These are phyloP conservation scores for Drosophila triauraria DNA, from an alignment of 1,140 invertebrate genomes.

Conservation along the genomic window DNA sequence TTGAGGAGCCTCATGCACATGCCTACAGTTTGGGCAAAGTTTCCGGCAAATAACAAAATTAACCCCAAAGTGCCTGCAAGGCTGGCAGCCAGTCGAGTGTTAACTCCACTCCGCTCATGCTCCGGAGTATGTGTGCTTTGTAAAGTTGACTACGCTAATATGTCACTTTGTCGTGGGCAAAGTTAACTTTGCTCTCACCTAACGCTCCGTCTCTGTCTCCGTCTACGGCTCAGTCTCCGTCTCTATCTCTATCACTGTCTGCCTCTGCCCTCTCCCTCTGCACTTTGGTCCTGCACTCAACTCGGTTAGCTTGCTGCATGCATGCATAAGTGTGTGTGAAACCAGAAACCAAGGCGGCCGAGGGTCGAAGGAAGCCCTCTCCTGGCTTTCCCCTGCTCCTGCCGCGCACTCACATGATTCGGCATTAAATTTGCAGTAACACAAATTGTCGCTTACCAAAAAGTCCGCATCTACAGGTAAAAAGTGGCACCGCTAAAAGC, in stretches of 20 bases:
- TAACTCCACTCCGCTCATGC: constrained; percentile 43
- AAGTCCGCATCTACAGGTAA: constrained; percentile 44
- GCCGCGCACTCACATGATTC: constrained; percentile 51
- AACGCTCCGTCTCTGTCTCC: constrained; percentile 1
- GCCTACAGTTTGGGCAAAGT: constrained; percentile 57
- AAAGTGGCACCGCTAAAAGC: constrained; percentile 65
- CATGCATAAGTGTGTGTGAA: constrained; percentile 78
- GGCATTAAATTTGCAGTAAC: constrained; percentile 82
- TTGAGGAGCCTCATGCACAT: constrained; percentile 29
- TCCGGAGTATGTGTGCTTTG: constrained; percentile 41
- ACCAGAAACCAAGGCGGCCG: constrained; percentile 66
- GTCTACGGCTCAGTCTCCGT: not conserved
- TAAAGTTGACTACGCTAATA: constrained; percentile 82
- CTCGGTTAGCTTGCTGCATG: constrained; percentile 59
- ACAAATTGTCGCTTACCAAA: constrained; percentile 80
- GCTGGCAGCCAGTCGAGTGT: constrained; percentile 54
- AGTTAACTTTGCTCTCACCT: constrained; percentile 68
- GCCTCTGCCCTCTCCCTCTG: constrained; percentile 7
- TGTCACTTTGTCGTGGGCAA: constrained; percentile 82
- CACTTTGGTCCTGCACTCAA: constrained; percentile 69
- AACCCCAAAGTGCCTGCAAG: constrained; percentile 66
- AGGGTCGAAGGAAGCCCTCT: constrained; percentile 12
- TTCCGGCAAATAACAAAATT: constrained; percentile 70
- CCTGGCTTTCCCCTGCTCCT: constrained; percentile 10
- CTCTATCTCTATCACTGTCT: not conserved